Percentiles rank a stretch among this genome's conserved stretches.
These are phyloP conservation scores for Myripristis murdjan DNA, from an alignment of 2,797 vertebrate species.

Conservation along the genomic window DNA sequence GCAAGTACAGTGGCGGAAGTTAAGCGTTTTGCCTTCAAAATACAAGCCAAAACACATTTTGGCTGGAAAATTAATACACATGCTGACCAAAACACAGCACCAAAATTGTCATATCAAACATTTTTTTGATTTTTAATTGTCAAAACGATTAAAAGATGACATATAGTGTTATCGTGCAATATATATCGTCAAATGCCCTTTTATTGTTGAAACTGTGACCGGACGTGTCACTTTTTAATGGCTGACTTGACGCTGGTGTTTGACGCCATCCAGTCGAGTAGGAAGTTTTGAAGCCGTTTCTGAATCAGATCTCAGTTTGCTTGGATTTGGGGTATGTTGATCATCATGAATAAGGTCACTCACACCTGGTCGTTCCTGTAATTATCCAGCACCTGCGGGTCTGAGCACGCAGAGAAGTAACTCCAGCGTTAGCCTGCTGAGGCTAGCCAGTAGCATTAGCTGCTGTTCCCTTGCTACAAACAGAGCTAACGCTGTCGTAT, in stretches of 20 bases:
- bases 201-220: conserved; percentile 36
- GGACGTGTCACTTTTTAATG: conserved; percentile 47
- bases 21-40: too few relatives aligned
- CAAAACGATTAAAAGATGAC: accelerated
- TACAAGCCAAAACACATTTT: too few relatives aligned
- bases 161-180: too few relatives aligned
- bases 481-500: conserved; percentile 46
- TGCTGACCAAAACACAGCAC: too few relatives aligned
- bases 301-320: conserved; percentile 39
- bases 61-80: too few relatives aligned
- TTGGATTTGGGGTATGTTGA: conserved; percentile 56
- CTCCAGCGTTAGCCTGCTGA: conserved; percentile 22
- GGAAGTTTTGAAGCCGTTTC: conserved; percentile 66
- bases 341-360: neutral
- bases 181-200: too few relatives aligned
- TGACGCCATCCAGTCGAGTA: conserved; percentile 48
- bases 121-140: too few relatives aligned
- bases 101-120: too few relatives aligned
- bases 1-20: too few relatives aligned
- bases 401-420: neutral
- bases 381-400: neutral
- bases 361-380: neutral
- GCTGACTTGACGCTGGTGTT: conserved; percentile 56
- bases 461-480: conserved; percentile 34
- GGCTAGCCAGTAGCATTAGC: conserved; percentile 36